These are phyloP conservation scores for Marcusenius ussheri DNA, from an alignment of 2,113 vertebrate species.

Conservation along the genomic window DNA sequence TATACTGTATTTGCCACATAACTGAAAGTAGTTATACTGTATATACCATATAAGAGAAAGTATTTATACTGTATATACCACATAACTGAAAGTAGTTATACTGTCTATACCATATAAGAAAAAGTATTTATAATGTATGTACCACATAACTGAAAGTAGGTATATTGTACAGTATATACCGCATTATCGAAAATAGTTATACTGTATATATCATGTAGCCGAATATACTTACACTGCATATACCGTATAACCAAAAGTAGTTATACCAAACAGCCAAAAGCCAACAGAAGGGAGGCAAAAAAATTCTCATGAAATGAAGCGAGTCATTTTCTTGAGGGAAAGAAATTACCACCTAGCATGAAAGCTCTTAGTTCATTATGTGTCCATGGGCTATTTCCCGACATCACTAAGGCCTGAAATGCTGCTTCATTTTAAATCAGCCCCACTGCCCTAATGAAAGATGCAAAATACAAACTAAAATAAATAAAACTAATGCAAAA, in stretches of 20 bases:
- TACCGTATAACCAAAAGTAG: not conserved
- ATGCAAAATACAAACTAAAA: not conserved
- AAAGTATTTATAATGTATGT: too few relatives aligned
- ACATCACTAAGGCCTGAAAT: not conserved
- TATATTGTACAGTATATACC: too few relatives aligned
- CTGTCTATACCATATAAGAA: too few relatives aligned
- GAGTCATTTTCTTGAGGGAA: slow-evolving; percentile 3
- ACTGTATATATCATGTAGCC: too few relatives aligned
- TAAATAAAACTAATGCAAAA: not conserved
- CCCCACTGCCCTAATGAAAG: not conserved
- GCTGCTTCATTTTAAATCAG: not conserved
- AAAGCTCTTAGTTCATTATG: not conserved
- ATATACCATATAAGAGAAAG: too few relatives aligned
- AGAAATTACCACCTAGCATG: not conserved
- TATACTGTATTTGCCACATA: not conserved
- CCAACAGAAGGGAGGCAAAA: not conserved
- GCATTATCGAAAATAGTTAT: not conserved
- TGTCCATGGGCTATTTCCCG: not conserved
- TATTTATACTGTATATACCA: too few relatives aligned
- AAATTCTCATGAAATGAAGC: not conserved
- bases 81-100: not conserved
- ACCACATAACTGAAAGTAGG: too few relatives aligned
- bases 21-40: not conserved
- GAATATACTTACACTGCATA: not conserved
- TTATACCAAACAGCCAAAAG: not conserved